Percentiles rank a stretch among this genome's conserved stretches.
phyloP scores from a whole-genome alignment of 2,113 vertebrate species.

The Toxostoma redivivum region DNA sequence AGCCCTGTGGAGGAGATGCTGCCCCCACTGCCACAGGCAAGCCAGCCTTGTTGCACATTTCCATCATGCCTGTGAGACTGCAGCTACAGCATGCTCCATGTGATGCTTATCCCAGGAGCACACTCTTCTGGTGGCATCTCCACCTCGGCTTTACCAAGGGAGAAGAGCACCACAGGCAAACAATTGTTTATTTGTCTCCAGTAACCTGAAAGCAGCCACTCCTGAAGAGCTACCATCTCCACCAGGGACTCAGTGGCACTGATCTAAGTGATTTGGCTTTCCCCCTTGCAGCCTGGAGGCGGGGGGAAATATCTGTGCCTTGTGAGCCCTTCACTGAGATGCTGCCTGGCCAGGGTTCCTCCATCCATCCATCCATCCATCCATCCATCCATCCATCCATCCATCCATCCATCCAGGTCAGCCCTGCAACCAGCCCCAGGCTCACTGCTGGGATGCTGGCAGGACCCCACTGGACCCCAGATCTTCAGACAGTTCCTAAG shows the following conservation, averaged over 20 bases:
- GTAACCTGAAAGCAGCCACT: not conserved
- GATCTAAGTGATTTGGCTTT: not conserved
- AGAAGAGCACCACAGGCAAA: not conserved
- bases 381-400: too few relatives aligned
- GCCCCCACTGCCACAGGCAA: not conserved
- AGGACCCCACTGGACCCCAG: not conserved
- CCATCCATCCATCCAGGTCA: not conserved
- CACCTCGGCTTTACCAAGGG: not conserved
- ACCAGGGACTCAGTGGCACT: not conserved
- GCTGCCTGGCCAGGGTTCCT: not conserved
- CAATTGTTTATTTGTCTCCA: not conserved
- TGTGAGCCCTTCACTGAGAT: not conserved
- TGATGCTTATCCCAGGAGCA: not conserved
- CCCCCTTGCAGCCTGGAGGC: not conserved
- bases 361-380: not conserved
- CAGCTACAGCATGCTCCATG: not conserved
- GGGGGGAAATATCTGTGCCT: not conserved
- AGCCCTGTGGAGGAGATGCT: not conserved
- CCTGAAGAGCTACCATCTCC: not conserved
- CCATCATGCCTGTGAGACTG: fast-evolving
- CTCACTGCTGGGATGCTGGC: not conserved
- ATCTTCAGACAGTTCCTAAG: not conserved
- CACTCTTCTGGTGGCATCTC: not conserved
- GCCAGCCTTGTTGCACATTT: not conserved
- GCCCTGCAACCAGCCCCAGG: not conserved